Base-by-base conservation (phyloP, 2,113 vertebrate species). In the Desmodus rotundus region DNA sequence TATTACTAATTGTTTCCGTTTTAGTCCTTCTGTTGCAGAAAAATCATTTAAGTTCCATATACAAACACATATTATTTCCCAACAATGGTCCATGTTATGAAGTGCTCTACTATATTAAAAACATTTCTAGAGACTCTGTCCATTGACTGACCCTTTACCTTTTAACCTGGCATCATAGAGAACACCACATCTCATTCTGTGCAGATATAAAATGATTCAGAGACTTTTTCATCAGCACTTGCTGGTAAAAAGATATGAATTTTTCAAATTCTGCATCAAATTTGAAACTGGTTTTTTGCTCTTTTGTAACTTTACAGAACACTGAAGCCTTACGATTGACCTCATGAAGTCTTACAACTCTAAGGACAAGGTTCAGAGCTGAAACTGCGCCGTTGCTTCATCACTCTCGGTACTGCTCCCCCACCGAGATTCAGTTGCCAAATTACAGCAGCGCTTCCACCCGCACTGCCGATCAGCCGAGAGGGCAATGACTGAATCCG, bases 401-500 rank as follows among this genome's bases (percentile, higher is more conserved):
- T 45, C 80, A 70, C 50, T 76, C 83, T 89, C 61, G 81, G 54
- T 31, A 36, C n/a, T 17, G 13, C 58, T 56, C 47, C 76, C 87
- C 84, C 10, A 70, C 43, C 72, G 92, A 93, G 85, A 74, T 22
- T 54, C 72, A 36, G n/a, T 86, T 95, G 74, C 88, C 67, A 93
- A 91, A 93, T 86, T 63, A 93, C 54, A 85, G 73, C 43, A 87
- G 50, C 81, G 76, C 82, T 92, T 70, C 88, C 82, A 50, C 89
- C 82, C 83, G 85, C 33, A 86, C 61, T 76, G 90, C 73, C 77
- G 78, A 87, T 61, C 90, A 95, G 72, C 80, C 82, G 85, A 93
- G 52, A 94, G 73, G 80, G 73, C 77, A 94, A 72, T 28, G 68
- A 93, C 72, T 61, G 87, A 94, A 89, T 45, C 76, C 33, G 13